A percentile compares a stretch with the other conserved stretches of the same genome.
phyloP scores from a whole-genome alignment of 2,113 vertebrate species.

The Herpailurus yagouaroundi region DNA sequence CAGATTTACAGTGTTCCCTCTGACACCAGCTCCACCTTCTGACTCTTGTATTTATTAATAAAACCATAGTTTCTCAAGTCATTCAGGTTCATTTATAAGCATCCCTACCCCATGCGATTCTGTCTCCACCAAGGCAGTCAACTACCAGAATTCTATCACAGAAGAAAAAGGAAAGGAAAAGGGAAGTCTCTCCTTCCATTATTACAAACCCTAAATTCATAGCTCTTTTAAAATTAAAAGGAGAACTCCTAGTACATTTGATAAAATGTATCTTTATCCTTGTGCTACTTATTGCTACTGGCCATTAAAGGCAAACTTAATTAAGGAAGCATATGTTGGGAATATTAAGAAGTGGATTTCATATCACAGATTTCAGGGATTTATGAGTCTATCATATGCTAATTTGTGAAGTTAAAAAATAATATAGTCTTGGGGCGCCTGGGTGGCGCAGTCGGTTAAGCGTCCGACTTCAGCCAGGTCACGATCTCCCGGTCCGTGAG shows the following conservation, averaged over 20 bases:
- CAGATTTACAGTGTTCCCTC: background rate
- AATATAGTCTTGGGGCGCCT: background rate
- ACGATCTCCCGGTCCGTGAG: no score
- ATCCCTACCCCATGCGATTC: background rate
- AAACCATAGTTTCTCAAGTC: background rate
- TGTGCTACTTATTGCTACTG: background rate
- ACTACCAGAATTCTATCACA: background rate
- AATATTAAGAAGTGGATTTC: background rate
- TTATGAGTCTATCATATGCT: background rate
- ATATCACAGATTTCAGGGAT: background rate
- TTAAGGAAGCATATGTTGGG: background rate
- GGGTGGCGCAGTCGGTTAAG: no score
- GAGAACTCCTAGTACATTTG: background rate
- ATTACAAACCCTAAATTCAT: background rate
- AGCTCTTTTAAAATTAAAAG: background rate
- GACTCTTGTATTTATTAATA: background rate
- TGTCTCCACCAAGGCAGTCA: background rate
- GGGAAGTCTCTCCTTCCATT: background rate
- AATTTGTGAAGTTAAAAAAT: conserved; percentile 14
- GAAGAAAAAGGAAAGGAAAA: background rate
- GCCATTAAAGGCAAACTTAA: background rate
- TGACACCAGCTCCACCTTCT: background rate
- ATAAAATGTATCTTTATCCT: background rate
- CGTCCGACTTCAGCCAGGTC: no score
- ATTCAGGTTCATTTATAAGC: background rate